Base-by-base conservation (phyloP, 2,113 vertebrate species). In the Bufo gargarizans region DNA sequence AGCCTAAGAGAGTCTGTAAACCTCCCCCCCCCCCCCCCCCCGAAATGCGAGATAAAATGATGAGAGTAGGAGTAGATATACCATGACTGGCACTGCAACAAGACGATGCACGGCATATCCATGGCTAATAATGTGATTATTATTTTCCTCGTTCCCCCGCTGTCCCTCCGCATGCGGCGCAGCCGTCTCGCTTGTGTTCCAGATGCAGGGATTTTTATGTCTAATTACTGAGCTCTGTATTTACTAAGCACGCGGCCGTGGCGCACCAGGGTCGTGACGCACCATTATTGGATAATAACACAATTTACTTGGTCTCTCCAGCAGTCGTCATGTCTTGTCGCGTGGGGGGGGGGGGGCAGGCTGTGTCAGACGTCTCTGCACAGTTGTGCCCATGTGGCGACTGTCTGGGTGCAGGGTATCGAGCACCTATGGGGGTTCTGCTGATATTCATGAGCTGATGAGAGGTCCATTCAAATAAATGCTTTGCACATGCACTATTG, bases 151-250 rank as follows among this genome's bases (percentile, higher is more conserved):
- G 43, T 16, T 74, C 6, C 71, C 20, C 4, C 49, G 16, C 58
- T 1, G 14, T n/a, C 19, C 8, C 47, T 22, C 56, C 6, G 12
- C 61, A 11, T 16, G 10, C 81, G 33, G 33, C 22, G 65, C 50
- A 55, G 20, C 67, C 20, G 63, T 19, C 19, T 49, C 10, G 14
- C 63, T 84, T 22, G 45, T 22, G 67, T 84, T 84, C 65, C 82
- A 56, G 61, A 83, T 83, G 49, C 55, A 84, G 49, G 61, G 53
- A 55, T n/a, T 84, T 84, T 65, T 55, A 71, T 71, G 82, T 84
- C 82, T 56, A 72, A 72, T 84, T 84, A 84, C 14, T 33, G 50
- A n/a, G 82, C 65, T 55, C 33, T 72, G 82, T 72, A 55, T 84
- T 56, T 84, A 84, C 82, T 20, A 84, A 67, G 58, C 20, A n/a